Base-by-base conservation (phyloP, 1,140 invertebrate species). In the Calosoma granatense region DNA sequence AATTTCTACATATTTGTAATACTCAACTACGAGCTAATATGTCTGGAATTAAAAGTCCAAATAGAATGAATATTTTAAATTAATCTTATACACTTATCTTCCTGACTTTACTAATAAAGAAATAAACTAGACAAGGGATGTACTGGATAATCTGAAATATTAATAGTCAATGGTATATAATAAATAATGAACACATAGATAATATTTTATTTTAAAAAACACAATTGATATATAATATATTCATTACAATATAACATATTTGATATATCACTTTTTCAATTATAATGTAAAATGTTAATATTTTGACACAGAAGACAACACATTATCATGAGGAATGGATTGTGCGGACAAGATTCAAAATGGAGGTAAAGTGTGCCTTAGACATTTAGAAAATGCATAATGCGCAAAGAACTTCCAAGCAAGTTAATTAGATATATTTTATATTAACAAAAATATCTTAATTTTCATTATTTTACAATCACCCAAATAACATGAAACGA, bases 251-350 rank as follows among this genome's bases (percentile, higher is more conserved):
- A 47, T 47, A 47, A 47, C 41, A 47, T 47, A 47, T 36, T 47
- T 17, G 41, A 47, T 47, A 47, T 47, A 47, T 11, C 41, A 47
- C 15, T 47, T 47, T 47, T 17, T 47, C 4, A 30, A 6, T 17
- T 12, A 47, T 47, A 47, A 47, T 47, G 41, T 47, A 47, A 47
- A 47, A 47, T 47, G 41, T 47, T 17, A 17, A 47, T 47, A 47
- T 9, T 47, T 47, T 47, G 41, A 47, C 41, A 47, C 41, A 47
- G 41, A 47, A 47, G 41, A 47, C 41, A 47, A 47, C 41, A 47
- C 41, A 47, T 11, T 17, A n/a, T 47, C 15, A 47, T 47, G 41
- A 17, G 41, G 41, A 47, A 47, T 47, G 41, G 41, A 6, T 47
- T 47, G 6, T 6, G 6, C 6, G 6, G 41, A 47, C 6, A 47